A percentile compares a stretch with the other conserved stretches of the same genome.
These are phyloP conservation scores for Pocota personata DNA, from an alignment of 2,888 invertebrate genomes.

Conservation along the genomic window DNA sequence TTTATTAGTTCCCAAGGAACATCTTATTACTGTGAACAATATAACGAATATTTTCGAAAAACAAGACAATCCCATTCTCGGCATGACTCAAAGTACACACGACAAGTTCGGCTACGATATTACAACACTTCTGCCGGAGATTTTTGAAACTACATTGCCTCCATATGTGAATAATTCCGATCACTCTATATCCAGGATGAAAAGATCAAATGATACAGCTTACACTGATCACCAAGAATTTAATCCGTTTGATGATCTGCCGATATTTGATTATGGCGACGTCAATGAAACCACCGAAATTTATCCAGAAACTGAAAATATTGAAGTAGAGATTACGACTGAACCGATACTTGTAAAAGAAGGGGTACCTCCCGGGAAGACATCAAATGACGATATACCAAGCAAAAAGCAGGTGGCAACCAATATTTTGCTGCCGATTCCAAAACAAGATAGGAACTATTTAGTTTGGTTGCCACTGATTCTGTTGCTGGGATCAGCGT, in stretches of 20 bases:
- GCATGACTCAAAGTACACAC: slow-evolving; percentile 20
- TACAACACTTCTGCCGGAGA: slow-evolving; percentile 67
- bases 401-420: slow-evolving; percentile 72
- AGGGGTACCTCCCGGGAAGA: not conserved
- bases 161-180: slow-evolving; percentile 1
- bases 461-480: slow-evolving; percentile 88
- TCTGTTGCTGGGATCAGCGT: slow-evolving; percentile 87
- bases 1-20: slow-evolving; percentile 78
- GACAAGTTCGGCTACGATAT: slow-evolving; percentile 31
- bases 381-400: slow-evolving; percentile 50
- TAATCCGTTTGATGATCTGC: slow-evolving; percentile 61
- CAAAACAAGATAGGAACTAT: slow-evolving; percentile 83
- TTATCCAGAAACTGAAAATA: slow-evolving; percentile 47
- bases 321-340: slow-evolving; percentile 28
- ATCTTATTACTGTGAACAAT: slow-evolving; percentile 79
- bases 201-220: slow-evolving; percentile 49
- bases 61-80: slow-evolving; percentile 76
- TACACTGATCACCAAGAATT: slow-evolving; percentile 44
- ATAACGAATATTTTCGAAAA: slow-evolving; percentile 80
- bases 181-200: slow-evolving; percentile 23
- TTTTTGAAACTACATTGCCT: slow-evolving; percentile 62
- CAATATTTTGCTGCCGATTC: slow-evolving; percentile 79
- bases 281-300: slow-evolving; percentile 46
- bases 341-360: slow-evolving; percentile 1
- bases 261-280: slow-evolving; percentile 56